Percentiles rank a stretch among this genome's conserved stretches.
Conservation (phyloP, 1,140 invertebrate species). For the Ips typographus region DNA sequence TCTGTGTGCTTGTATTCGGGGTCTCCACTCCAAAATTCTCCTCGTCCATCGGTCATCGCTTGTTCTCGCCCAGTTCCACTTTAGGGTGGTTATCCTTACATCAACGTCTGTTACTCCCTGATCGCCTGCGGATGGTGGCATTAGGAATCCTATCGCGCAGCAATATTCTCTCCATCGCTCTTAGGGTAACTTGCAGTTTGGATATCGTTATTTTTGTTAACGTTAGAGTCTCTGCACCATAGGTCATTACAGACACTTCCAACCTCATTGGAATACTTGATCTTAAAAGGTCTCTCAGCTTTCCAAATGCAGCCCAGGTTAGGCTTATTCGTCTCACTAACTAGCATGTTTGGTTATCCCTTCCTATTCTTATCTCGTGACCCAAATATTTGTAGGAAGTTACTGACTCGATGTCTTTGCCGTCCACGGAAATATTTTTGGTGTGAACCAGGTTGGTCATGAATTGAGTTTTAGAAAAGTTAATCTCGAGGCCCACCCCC, state of each 20-base stretch:
- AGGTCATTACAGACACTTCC: not conserved
- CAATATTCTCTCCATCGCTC: too few species aligned
- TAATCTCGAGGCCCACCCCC: not conserved
- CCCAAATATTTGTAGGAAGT: constrained; percentile 6
- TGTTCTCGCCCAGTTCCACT: not conserved
- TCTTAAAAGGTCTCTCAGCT: not conserved
- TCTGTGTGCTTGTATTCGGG: too few species aligned
- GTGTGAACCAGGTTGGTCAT: not conserved
- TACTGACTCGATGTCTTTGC: not conserved
- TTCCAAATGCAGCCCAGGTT: not conserved
- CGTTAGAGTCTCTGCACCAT: too few species aligned
- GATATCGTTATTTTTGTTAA: too few species aligned
- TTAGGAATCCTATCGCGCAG: too few species aligned
- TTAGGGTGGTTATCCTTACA: not conserved
- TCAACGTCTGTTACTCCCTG: constrained; percentile 2
- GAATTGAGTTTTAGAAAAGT: not conserved
- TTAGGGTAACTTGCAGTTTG: too few species aligned
- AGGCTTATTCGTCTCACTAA: not conserved
- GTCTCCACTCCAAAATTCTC: too few species aligned
- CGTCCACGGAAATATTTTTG: constrained; percentile 2
- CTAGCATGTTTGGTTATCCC: not conserved
- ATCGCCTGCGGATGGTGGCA: not conserved
- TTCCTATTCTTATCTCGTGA: not conserved
- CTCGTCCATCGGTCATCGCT: too few species aligned
- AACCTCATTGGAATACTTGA: not conserved